These are phyloP conservation scores for Rhagoletis zephyria DNA, from an alignment of 1,140 invertebrate species.

Conservation along the genomic window DNA sequence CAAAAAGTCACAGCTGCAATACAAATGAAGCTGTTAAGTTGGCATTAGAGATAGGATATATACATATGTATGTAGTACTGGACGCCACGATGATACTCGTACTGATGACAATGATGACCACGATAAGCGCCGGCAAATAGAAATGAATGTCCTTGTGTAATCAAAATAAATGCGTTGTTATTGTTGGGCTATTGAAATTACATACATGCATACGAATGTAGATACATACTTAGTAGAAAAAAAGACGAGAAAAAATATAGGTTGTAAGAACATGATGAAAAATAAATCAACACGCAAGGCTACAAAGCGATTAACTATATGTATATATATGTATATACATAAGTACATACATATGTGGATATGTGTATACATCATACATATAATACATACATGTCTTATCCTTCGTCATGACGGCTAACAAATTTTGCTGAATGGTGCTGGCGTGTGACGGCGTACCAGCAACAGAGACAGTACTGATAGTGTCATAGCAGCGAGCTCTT, in stretches of 20 bases:
- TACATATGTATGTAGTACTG: background rate
- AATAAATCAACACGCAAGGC: slow-evolving; percentile 45
- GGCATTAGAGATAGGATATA: slow-evolving; percentile 25
- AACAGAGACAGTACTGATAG: slow-evolving; percentile 28
- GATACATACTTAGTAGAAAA: background rate
- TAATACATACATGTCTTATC: slow-evolving; percentile 32
- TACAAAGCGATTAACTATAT: background rate
- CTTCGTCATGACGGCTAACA: slow-evolving; percentile 21
- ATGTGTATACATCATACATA: background rate
- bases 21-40: slow-evolving; percentile 39
- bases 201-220: background rate
- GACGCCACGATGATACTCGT: background rate
- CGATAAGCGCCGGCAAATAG: slow-evolving; percentile 65
- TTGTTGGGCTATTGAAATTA: background rate
- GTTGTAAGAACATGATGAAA: slow-evolving; percentile 36
- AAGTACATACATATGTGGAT: background rate
- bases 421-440: slow-evolving; percentile 36
- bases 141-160: slow-evolving; percentile 71
- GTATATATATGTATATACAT: background rate
- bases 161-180: slow-evolving; percentile 68
- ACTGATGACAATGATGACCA: slow-evolving; percentile 44
- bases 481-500: background rate
- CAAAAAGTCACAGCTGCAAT: background rate
- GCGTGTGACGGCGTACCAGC: background rate
- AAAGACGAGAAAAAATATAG: slow-evolving; percentile 1